Evolutionary conservation across 2,113 vertebrate genomes (phyloP).

Genomic region (Nibea coibor): DNA sequence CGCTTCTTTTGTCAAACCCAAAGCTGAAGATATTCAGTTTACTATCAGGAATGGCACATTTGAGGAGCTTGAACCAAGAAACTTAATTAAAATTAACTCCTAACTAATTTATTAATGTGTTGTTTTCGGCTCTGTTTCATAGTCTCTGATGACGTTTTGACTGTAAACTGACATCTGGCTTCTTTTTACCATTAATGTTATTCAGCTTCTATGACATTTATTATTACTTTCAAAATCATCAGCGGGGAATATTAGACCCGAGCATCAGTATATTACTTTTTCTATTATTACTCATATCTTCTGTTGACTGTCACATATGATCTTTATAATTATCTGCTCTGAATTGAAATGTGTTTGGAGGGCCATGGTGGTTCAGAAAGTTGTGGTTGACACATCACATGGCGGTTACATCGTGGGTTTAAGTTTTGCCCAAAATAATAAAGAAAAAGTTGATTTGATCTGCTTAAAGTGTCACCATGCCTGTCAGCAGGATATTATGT

Average conservation of each 20-base stretch:
- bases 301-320: background rate
- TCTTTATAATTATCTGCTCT: background rate
- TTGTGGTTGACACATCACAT: background rate
- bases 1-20: background rate
- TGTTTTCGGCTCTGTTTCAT: background rate
- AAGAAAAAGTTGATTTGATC: background rate
- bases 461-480: background rate
- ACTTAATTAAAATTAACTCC: too few relatives aligned
- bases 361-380: background rate
- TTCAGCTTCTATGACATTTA: background rate
- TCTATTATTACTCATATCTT: background rate
- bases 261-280: background rate
- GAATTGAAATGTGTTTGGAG: slow-evolving; percentile 4
- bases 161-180: background rate
- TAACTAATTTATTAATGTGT: background rate
- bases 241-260: background rate
- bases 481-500: background rate
- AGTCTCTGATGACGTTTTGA: background rate
- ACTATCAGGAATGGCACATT: background rate
- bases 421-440: background rate
- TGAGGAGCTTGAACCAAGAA: background rate
- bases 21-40: background rate
- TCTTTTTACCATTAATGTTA: background rate
- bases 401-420: too few relatives aligned
- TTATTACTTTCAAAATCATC: background rate